A percentile compares a stretch with the other conserved stretches of the same genome.
Conservation (phyloP, 1,140 invertebrate species). For the Helicoverpa zea region DNA sequence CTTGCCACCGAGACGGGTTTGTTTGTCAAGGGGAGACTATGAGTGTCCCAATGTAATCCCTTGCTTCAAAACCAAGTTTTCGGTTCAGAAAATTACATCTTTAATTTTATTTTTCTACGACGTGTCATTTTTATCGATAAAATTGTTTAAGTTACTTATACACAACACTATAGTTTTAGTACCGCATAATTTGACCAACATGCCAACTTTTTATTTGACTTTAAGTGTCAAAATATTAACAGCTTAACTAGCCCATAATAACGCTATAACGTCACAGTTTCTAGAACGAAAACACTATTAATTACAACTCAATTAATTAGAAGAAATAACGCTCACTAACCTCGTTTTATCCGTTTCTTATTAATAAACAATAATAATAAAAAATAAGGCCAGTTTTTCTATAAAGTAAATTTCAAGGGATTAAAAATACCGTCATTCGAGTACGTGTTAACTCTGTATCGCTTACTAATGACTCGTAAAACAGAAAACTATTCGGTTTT, state of each 20-base stretch:
- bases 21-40: constrained; percentile 54
- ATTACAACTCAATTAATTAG: constrained; percentile 29
- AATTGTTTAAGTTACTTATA: neutral
- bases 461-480: constrained; percentile 61
- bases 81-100: neutral
- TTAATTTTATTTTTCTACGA: neutral
- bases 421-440: constrained; percentile 33
- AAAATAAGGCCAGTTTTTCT: constrained; percentile 8
- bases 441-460: constrained; percentile 50
- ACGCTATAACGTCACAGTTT: neutral
- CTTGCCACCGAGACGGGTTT: constrained; percentile 64
- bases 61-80: constrained; percentile 22
- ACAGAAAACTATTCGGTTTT: constrained; percentile 51
- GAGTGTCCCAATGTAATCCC: constrained; percentile 50
- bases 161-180: constrained; percentile 1
- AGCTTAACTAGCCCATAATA: constrained; percentile 4
- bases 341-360: constrained; percentile 13
- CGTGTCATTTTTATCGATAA: neutral
- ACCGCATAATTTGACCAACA: neutral
- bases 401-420: constrained; percentile 12
- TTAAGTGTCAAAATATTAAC: too few species aligned
- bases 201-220: neutral
- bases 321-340: constrained; percentile 9
- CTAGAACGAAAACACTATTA: constrained; percentile 3
- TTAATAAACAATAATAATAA: constrained; percentile 20